Conservation (phyloP, 2,113 vertebrate species). For the Muscicapa adusta region DNA sequence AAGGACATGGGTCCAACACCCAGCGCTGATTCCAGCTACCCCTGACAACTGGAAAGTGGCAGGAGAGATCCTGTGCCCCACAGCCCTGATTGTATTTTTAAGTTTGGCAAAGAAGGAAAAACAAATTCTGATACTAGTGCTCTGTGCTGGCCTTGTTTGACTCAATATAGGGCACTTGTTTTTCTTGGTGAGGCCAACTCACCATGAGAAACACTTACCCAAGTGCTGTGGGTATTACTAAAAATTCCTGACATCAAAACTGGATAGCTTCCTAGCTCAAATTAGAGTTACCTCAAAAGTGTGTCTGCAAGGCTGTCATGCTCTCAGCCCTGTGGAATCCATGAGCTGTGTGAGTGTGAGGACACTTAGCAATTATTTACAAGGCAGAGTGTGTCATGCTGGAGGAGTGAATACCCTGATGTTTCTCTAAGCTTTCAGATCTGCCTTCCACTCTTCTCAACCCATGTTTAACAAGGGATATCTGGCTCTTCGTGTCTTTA, state of each 20-base stretch:
- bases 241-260: constrained; percentile 29
- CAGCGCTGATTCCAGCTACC: background rate
- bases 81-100: background rate
- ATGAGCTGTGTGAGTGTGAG: background rate
- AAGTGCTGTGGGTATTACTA: constrained; percentile 5
- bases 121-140: background rate
- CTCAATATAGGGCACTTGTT: background rate
- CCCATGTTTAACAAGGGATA: background rate
- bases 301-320: constrained; percentile 3
- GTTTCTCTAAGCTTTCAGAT: background rate
- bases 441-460: background rate
- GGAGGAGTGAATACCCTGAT: background rate
- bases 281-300: constrained; percentile 39
- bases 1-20: background rate
- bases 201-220: background rate
- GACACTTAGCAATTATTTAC: constrained; percentile 16
- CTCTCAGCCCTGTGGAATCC: constrained; percentile 15
- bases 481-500: background rate
- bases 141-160: background rate
- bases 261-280: constrained; percentile 11
- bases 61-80: background rate
- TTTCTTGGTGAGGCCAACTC: background rate
- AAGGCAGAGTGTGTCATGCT: background rate
- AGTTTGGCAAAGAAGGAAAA: background rate
- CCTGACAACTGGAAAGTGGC: background rate